Base-by-base conservation (phyloP, 2,888 invertebrate species). In the Holacanthella duospinosa region DNA sequence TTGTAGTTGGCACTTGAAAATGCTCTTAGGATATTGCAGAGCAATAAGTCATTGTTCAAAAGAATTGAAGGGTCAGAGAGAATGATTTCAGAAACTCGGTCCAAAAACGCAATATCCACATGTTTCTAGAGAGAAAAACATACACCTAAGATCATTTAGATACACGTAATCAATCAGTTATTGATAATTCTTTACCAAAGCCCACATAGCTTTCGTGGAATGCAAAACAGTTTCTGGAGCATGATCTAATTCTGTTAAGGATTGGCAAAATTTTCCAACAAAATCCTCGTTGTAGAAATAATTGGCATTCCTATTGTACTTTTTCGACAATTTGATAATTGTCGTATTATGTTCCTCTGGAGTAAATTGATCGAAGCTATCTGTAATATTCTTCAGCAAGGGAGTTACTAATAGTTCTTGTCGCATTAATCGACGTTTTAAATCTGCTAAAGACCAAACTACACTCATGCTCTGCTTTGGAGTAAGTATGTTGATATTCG, bases 1-100 rank as follows among this genome's bases (percentile, higher is more conserved):
- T 79, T 81, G 74, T 82, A 85, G 77, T 85, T 82, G 58, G 83
- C 82, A 70, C 79, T 79, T 1, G 83, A 79, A n/a, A 85, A 77
- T 54, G 80, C 81, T 73, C 80, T 79, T 54, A 84, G 76, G 72
- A 85, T 78, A 43, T 77, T 77, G 65, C 81, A 79, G 26, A 84
- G 75, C 2, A 79, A 74, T 0, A 78, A 75, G 29, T 80, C 76
- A 1, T 78, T 78, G 21, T 76, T 74, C n/a, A 77, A 69, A 19
- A 84, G 74, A 0, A 77, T 71, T 0, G 71, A 68, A 0, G 80
- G 78, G 64, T 81, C 74, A 4, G 79, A 74, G 0, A 77, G 76
- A 0, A 81, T 80, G 60, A 79, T 76, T 1, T 79, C 74, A 57
- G 82, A 80, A 1, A 85, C 74, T 73, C 85, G 82, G 66, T 86